These are phyloP conservation scores for Narcine bancroftii DNA, from an alignment of 2,113 vertebrate species.

Conservation along the genomic window DNA sequence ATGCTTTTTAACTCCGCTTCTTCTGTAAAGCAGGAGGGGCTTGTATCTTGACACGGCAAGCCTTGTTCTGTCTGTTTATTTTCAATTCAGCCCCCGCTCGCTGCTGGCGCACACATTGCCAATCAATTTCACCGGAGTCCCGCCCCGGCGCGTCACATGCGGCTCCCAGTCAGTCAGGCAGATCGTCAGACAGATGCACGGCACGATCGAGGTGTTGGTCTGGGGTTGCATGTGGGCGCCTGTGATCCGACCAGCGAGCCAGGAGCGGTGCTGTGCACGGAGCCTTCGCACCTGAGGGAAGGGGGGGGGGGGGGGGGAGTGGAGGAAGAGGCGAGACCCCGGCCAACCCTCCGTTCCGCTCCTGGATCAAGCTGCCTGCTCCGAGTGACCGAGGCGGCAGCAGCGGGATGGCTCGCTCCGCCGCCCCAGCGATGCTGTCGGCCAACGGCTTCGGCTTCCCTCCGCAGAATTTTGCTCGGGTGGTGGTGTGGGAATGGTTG, in stretches of 20 bases:
- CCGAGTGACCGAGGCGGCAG: not conserved
- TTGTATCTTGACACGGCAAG: too few species aligned
- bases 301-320: not conserved
- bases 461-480: slow-evolving; percentile 78
- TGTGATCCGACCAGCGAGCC: not conserved
- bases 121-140: not conserved
- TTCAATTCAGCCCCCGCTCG: too few species aligned
- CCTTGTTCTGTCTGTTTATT: too few species aligned
- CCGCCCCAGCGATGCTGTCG: not conserved
- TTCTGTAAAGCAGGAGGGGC: too few species aligned
- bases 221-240: not conserved
- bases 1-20: too few species aligned
- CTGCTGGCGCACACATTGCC: not conserved
- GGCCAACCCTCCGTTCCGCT: not conserved
- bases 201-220: not conserved
- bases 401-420: not conserved
- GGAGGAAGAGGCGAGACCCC: too few species aligned
- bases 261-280: not conserved
- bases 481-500: slow-evolving; percentile 96
- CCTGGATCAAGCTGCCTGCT: not conserved
- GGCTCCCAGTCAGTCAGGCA: not conserved
- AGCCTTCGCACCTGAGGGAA: not conserved
- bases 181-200: too few species aligned
- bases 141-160: slow-evolving; percentile 3
- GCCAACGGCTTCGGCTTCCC: slow-evolving; percentile 64